A percentile compares a stretch with the other conserved stretches of the same genome.
Conservation (phyloP, 2,113 vertebrate species). For the Melanocharis versteri region DNA sequence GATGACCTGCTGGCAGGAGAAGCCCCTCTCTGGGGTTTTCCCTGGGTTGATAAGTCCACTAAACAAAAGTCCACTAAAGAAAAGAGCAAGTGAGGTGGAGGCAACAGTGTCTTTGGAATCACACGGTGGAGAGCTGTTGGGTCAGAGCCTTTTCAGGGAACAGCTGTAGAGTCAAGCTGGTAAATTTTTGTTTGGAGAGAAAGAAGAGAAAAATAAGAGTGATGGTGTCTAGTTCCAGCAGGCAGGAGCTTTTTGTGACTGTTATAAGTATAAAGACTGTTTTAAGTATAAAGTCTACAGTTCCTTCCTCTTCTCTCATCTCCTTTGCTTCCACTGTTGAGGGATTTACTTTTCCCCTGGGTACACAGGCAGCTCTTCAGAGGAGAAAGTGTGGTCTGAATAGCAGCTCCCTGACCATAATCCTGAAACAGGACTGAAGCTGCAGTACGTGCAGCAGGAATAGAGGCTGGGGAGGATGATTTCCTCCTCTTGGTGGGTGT, state of each 20-base stretch:
- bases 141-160: background rate
- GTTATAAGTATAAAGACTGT: background rate
- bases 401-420: background rate
- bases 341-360: background rate
- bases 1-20: background rate
- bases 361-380: background rate
- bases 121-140: background rate
- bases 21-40: background rate
- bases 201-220: background rate
- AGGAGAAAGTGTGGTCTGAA: background rate
- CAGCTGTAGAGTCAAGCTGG: background rate
- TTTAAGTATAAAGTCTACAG: background rate
- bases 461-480: background rate
- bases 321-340: background rate
- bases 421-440: background rate
- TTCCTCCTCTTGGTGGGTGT: background rate
- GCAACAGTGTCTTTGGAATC: background rate
- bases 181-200: background rate
- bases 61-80: background rate
- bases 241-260: background rate
- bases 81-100: background rate
- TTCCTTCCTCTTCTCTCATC: background rate
- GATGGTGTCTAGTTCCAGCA: background rate
- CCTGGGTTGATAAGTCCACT: background rate
- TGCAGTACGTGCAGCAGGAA: background rate